phyloP scores from a whole-genome alignment of 2,888 invertebrate genomes.

The Parnassius smintheus region DNA sequence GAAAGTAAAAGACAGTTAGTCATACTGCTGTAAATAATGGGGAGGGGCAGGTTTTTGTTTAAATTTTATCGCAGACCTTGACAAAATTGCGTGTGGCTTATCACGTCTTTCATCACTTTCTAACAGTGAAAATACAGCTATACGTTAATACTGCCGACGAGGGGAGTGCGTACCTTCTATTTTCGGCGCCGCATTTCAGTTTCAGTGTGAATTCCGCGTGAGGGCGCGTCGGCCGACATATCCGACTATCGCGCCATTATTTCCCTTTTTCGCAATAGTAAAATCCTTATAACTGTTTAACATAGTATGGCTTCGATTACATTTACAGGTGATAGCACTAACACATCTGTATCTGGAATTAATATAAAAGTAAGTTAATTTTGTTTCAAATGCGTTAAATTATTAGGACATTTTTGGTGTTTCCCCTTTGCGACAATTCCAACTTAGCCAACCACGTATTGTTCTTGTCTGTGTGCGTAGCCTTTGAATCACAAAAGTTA shows the following conservation, averaged over 20 bases:
- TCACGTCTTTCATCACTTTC: conserved; percentile 48
- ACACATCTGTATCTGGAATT: conserved; percentile 61
- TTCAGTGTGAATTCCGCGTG: conserved; percentile 60
- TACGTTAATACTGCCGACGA: conserved; percentile 42
- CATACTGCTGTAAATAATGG: too few relatives aligned
- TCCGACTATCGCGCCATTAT: conserved; percentile 27
- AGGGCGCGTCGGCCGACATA: conserved; percentile 56
- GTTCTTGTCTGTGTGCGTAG: too few relatives aligned
- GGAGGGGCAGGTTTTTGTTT: neutral
- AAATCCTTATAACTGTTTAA: conserved; percentile 17
- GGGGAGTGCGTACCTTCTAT: conserved; percentile 70
- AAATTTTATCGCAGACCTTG: neutral
- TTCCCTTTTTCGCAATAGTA: conserved; percentile 6
- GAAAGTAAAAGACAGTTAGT: too few relatives aligned
- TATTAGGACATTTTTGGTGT: conserved; percentile 8
- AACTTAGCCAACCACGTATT: neutral
- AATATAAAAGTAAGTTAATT: conserved; percentile 69
- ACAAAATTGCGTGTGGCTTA: conserved; percentile 26
- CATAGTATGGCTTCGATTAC: conserved; percentile 29
- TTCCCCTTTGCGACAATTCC: conserved; percentile 6
- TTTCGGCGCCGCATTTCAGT: conserved; percentile 74
- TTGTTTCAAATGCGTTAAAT: conserved; percentile 27
- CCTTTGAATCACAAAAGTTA: too few relatives aligned
- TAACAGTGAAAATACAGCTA: conserved; percentile 46
- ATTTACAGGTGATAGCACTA: conserved; percentile 59